phyloP scores from a whole-genome alignment of 2,797 vertebrate species.

The Acridotheres tristis region DNA sequence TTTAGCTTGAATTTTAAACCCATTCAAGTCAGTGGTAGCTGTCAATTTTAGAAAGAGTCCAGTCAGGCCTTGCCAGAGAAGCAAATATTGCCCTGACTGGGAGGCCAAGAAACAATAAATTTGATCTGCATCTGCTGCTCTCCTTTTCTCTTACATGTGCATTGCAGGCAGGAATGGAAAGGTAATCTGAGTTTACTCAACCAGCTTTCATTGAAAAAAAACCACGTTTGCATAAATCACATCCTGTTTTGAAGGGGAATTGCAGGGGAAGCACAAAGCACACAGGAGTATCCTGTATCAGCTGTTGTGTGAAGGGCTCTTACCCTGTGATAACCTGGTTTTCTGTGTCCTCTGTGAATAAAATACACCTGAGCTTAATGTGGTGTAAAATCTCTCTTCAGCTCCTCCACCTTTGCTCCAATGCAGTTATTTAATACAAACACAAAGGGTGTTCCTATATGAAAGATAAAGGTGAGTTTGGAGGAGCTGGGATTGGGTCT shows the following conservation, averaged over 20 bases:
- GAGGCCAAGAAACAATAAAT: neutral
- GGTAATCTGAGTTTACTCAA: neutral
- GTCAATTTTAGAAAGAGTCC: conserved; percentile 13
- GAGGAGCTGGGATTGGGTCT: neutral
- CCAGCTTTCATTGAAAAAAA: neutral
- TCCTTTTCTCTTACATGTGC: neutral
- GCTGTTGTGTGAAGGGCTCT: neutral
- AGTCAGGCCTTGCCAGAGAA: neutral
- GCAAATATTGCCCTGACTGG: neutral
- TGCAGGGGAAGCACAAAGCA: neutral
- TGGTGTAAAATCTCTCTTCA: neutral
- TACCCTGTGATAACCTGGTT: neutral
- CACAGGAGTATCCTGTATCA: neutral
- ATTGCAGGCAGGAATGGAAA: neutral
- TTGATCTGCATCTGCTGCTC: neutral
- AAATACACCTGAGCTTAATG: neutral
- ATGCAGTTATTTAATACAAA: neutral
- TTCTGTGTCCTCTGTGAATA: neutral
- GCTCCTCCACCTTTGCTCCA: neutral
- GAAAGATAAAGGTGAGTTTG: neutral
- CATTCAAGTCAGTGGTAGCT: conserved; percentile 27
- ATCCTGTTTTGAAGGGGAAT: neutral
- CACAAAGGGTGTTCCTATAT: neutral
- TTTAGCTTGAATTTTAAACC: conserved; percentile 45
- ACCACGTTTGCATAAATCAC: neutral